Evolutionary conservation across 2,888 invertebrate genomes (phyloP).

Genomic region (Orthosia incerta): DNA sequence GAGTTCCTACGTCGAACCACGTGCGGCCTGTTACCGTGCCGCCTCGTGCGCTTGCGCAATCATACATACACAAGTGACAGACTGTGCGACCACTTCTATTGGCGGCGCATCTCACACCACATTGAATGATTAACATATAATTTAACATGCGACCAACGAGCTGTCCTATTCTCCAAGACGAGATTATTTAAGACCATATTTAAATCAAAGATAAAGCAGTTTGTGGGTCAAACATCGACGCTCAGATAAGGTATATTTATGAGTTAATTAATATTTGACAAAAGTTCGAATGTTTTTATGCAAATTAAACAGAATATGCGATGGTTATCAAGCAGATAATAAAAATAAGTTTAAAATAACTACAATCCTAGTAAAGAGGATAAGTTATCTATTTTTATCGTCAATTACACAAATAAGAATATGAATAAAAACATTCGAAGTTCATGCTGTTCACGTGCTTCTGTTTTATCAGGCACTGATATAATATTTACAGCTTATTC

Average conservation of each 20-base stretch:
- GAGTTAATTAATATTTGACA: conserved; percentile 22
- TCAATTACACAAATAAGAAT: conserved; percentile 23
- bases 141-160: conserved; percentile 46
- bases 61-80: conserved; percentile 51
- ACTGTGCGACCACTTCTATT: conserved; percentile 53
- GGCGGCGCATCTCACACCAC: conserved; percentile 55
- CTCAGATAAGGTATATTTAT: conserved; percentile 30
- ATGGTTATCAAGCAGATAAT: conserved; percentile 8
- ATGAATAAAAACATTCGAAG: conserved; percentile 2
- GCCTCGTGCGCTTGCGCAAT: conserved; percentile 60
- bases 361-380: neutral
- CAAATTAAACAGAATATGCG: neutral
- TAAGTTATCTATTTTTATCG: conserved; percentile 23
- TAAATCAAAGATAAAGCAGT: conserved; percentile 20
- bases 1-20: conserved; percentile 36
- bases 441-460: conserved; percentile 15
- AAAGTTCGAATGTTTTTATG: neutral
- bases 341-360: conserved; percentile 25
- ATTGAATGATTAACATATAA: conserved; percentile 64
- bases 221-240: conserved; percentile 21
- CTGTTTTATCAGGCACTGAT: conserved; percentile 24
- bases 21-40: conserved; percentile 47
- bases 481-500: conserved; percentile 21
- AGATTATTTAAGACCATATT: conserved; percentile 18
- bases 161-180: conserved; percentile 28